These are phyloP conservation scores for Poecilia gillii DNA, from an alignment of 2,797 vertebrate genomes.

Conservation along the genomic window DNA sequence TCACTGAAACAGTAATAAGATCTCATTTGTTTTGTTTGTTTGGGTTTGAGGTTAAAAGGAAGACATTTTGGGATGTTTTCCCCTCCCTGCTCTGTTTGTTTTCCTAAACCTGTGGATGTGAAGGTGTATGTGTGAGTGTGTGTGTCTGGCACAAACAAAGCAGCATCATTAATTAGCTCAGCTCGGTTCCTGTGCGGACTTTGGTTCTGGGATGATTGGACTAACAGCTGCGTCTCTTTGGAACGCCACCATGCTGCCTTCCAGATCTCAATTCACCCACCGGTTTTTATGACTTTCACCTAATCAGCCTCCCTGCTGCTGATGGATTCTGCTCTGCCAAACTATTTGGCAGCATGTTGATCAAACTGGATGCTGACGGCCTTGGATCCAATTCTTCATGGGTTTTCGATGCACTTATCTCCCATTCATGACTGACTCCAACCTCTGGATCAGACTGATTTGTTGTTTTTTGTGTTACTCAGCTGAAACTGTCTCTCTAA, in stretches of 20 bases:
- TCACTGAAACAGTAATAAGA: not conserved
- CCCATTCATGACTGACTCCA: not conserved
- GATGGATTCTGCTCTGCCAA: constrained; percentile 41
- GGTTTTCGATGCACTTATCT: constrained; percentile 12
- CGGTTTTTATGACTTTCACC: constrained; percentile 45
- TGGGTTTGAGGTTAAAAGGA: not conserved
- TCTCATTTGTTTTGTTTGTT: not conserved
- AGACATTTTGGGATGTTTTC: not conserved
- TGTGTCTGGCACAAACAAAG: constrained; percentile 32
- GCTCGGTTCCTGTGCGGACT: constrained; percentile 68
- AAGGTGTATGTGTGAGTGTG: not conserved
- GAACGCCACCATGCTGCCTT: constrained; percentile 42
- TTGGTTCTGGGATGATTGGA: constrained; percentile 77
- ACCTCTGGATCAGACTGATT: not conserved
- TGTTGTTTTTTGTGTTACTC: not conserved
- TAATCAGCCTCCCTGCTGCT: constrained; percentile 23
- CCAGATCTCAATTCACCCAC: constrained; percentile 66
- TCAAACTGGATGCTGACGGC: constrained; percentile 27
- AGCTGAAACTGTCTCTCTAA: not conserved
- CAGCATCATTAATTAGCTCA: constrained; percentile 81
- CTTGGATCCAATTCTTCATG: constrained; percentile 5
- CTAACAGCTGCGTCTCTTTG: constrained; percentile 65
- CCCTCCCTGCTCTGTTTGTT: not conserved
- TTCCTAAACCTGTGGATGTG: not conserved
- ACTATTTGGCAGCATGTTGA: constrained; percentile 45